Percentiles rank a stretch among this genome's conserved stretches.
These are phyloP conservation scores for Pavo muticus DNA, from an alignment of 2,113 vertebrate species.

Conservation along the genomic window DNA sequence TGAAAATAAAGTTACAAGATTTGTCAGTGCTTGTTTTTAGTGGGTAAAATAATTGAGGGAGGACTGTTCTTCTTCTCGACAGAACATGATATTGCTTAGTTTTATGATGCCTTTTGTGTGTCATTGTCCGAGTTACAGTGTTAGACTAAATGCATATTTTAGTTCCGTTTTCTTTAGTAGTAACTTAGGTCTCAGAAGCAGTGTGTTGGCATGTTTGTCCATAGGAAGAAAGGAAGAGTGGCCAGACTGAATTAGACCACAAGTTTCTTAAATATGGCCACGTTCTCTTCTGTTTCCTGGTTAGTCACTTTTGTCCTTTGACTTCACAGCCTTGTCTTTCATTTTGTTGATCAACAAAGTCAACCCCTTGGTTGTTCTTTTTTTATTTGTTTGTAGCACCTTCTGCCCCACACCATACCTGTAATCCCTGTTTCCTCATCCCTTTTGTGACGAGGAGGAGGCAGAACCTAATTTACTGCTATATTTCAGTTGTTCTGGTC, in stretches of 20 bases:
- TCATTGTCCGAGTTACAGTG: neutral
- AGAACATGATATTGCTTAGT: neutral
- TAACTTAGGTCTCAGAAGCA: neutral
- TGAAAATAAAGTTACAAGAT: neutral
- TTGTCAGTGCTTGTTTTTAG: neutral
- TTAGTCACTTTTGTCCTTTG: neutral
- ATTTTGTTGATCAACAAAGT: neutral
- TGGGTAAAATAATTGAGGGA: neutral
- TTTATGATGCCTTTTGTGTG: neutral
- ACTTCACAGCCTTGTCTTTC: neutral
- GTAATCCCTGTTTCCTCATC: fast-evolving
- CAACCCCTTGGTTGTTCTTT: fast-evolving
- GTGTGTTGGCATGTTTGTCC: neutral
- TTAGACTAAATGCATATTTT: neutral
- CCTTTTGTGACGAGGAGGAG: neutral
- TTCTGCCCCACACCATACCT: fast-evolving
- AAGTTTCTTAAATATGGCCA: neutral
- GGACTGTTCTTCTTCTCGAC: neutral
- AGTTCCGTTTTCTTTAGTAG: neutral
- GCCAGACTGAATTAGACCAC: neutral
- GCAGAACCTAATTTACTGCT: neutral
- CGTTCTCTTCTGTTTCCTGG: neutral
- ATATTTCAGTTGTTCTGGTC: neutral
- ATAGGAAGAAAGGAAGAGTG: neutral
- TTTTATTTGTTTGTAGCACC: neutral